Percentiles rank a stretch among this genome's conserved stretches.
These are phyloP conservation scores for Synergus japonicus DNA, from an alignment of 2,888 invertebrate species.

Conservation along the genomic window DNA sequence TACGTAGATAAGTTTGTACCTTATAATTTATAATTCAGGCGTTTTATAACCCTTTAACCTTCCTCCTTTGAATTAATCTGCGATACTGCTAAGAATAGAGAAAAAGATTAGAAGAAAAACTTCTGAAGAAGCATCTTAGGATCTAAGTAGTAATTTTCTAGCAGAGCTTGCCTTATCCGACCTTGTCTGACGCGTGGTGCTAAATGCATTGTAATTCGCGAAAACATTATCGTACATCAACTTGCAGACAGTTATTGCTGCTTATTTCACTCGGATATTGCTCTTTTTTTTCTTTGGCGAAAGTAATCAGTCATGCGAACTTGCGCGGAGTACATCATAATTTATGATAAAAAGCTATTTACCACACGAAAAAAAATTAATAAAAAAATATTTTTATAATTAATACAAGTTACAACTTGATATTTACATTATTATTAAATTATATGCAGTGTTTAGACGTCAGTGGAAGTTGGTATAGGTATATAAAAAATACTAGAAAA, in stretches of 20 bases:
- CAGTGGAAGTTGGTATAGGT: not conserved
- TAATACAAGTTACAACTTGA: not conserved
- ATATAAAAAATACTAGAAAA: not conserved
- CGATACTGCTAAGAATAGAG: not conserved
- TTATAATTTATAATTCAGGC: not conserved
- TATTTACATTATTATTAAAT: not conserved
- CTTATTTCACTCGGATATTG: not conserved
- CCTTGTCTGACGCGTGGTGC: not conserved
- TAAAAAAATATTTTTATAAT: too few species aligned
- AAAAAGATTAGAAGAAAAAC: not conserved
- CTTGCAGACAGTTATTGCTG: not conserved
- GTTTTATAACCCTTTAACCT: not conserved
- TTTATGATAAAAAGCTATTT: not conserved
- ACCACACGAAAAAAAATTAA: not conserved
- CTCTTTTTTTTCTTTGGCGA: not conserved
- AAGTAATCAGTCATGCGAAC: not conserved
- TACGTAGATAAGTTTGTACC: not conserved
- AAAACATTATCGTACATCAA: constrained; percentile 6
- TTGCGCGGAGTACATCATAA: not conserved
- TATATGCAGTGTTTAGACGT: not conserved
- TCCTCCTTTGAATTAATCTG: not conserved
- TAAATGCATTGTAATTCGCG: constrained; percentile 3
- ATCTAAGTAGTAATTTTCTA: not conserved
- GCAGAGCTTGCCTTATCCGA: not conserved
- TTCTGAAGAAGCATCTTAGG: not conserved